Conservation (phyloP, 2,888 invertebrate species). For the Miltochrista miniata region DNA sequence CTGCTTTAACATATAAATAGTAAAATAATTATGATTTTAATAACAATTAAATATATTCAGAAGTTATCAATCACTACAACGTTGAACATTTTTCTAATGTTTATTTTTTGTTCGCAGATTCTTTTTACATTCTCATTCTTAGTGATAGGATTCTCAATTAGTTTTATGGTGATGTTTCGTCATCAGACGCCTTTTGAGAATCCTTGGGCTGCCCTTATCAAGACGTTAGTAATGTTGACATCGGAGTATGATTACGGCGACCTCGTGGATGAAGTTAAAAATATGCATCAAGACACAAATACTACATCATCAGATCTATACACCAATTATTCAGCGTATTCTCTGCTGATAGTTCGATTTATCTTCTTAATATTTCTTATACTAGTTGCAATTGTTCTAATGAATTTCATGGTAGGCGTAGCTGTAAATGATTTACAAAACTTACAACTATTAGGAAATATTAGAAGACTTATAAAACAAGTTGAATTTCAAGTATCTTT, state of each 20-base stretch:
- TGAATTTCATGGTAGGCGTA: conserved; percentile 83
- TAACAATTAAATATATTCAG: too few relatives aligned
- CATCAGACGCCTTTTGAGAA: conserved; percentile 71
- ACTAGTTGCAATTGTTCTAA: conserved; percentile 80
- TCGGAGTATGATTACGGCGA: conserved; percentile 81
- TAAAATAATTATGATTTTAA: too few relatives aligned
- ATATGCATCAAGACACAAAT: conserved; percentile 4
- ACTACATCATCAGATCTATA: not conserved
- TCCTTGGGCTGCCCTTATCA: conserved; percentile 76
- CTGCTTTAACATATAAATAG: too few relatives aligned
- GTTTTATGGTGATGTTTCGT: conserved; percentile 81
- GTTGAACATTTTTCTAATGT: not conserved
- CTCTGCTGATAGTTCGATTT: conserved; percentile 64
- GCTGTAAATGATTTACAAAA: conserved; percentile 82
- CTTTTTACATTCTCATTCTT: conserved; percentile 49
- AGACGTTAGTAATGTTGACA: conserved; percentile 84
- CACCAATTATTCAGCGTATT: conserved; percentile 36
- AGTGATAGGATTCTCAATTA: conserved; percentile 81
- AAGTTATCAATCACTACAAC: too few relatives aligned
- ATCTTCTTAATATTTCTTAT: conserved; percentile 79
- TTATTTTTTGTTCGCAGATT: conserved; percentile 16
- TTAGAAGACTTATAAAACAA: conserved; percentile 78
- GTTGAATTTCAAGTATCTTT: conserved; percentile 70
- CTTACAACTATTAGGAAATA: conserved; percentile 78
- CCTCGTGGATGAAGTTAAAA: conserved; percentile 56